These are phyloP conservation scores for Andrena camellia DNA, from an alignment of 2,888 invertebrate species.

Conservation along the genomic window DNA sequence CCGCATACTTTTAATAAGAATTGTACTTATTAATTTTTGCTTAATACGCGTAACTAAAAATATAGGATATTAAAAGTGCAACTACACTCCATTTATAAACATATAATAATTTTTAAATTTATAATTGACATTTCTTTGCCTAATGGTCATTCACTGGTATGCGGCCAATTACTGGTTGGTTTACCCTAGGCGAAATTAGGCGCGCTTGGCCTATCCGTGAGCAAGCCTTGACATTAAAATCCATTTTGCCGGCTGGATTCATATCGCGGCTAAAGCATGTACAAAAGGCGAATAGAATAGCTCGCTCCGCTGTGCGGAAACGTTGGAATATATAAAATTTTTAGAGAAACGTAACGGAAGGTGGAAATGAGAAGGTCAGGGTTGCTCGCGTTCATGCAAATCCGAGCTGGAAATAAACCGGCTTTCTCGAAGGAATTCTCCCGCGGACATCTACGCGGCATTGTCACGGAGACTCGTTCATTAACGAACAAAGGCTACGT, in stretches of 20 bases:
- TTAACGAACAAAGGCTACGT: background rate
- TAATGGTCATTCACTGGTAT: too few relatives aligned
- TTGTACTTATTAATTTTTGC: too few relatives aligned
- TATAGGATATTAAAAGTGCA: too few relatives aligned
- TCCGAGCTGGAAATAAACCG: slow-evolving; percentile 31
- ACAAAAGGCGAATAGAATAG: background rate
- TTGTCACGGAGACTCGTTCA: slow-evolving; percentile 1
- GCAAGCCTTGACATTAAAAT: background rate
- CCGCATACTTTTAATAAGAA: too few relatives aligned
- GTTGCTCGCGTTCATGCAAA: slow-evolving; percentile 30
- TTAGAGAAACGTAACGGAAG: background rate
- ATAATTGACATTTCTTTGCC: too few relatives aligned
- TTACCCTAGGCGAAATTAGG: too few relatives aligned
- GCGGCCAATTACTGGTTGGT: too few relatives aligned
- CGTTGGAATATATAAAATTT: background rate
- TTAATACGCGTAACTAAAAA: too few relatives aligned
- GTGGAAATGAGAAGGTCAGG: slow-evolving; percentile 22
- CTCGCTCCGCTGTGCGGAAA: background rate
- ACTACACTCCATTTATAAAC: too few relatives aligned
- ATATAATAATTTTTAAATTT: too few relatives aligned
- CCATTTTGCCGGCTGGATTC: background rate
- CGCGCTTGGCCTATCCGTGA: too few relatives aligned
- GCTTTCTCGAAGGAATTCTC: slow-evolving; percentile 12
- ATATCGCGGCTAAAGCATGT: too few relatives aligned
- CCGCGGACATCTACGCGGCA: slow-evolving; percentile 1